Conservation (phyloP, 2,797 vertebrate genomes). For the Sibirionetta formosa region DNA sequence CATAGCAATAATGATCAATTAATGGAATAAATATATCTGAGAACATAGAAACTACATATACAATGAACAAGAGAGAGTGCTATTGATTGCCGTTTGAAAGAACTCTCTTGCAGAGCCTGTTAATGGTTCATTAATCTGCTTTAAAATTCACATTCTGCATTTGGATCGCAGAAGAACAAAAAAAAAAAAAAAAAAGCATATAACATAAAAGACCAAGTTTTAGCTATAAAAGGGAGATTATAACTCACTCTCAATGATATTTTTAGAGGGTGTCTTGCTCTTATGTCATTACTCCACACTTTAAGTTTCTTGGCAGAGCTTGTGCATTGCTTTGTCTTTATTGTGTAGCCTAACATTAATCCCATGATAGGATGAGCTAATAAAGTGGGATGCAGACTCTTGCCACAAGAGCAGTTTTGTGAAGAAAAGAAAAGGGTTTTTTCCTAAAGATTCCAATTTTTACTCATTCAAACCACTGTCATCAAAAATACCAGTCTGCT, state of each 20-base stretch:
- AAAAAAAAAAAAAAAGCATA: conserved; percentile 2
- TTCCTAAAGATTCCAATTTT: conserved; percentile 7
- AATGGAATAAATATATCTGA: conserved; percentile 76
- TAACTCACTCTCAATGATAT: conserved; percentile 68
- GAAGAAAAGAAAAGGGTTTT: neutral
- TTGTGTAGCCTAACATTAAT: conserved; percentile 50
- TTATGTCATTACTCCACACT: conserved; percentile 49
- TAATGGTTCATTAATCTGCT: conserved; percentile 81
- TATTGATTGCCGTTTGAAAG: conserved; percentile 75
- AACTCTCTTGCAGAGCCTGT: conserved; percentile 63
- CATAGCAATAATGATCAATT: conserved; percentile 77
- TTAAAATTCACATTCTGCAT: conserved; percentile 76
- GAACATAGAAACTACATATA: conserved; percentile 61
- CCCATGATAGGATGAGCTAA: conserved; percentile 14
- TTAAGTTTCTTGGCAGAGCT: conserved; percentile 51
- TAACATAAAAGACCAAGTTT: conserved; percentile 68
- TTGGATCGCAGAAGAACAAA: conserved; percentile 52
- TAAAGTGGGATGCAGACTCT: conserved; percentile 19
- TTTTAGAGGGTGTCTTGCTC: conserved; percentile 66
- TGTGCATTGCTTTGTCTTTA: conserved; percentile 54
- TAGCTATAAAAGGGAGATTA: conserved; percentile 69
- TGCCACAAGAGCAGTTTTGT: neutral
- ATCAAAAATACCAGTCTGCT: neutral
- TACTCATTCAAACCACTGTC: neutral
- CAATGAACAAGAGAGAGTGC: conserved; percentile 50